phyloP scores from a whole-genome alignment of 2,888 invertebrate genomes.

The Microplitis manilae region DNA sequence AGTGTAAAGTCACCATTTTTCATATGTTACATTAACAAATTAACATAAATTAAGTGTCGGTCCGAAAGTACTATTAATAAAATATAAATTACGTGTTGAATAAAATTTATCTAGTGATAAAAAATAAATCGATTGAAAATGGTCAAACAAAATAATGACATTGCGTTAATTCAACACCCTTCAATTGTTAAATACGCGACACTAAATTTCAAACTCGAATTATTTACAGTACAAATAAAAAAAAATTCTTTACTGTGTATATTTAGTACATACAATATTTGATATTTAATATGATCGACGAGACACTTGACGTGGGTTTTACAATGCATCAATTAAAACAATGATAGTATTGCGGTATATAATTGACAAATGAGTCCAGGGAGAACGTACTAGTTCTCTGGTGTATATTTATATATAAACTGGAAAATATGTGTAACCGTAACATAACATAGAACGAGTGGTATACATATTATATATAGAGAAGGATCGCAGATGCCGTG shows the following conservation, averaged over 20 bases:
- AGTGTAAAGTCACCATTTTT: too few species aligned
- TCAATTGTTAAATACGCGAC: too few species aligned
- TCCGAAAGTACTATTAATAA: too few species aligned
- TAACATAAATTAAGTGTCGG: too few species aligned
- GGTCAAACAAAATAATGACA: too few species aligned
- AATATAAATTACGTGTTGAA: too few species aligned
- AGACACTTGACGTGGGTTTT: conserved; percentile 4
- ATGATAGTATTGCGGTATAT: conserved; percentile 30
- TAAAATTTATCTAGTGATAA: too few species aligned
- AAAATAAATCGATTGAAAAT: too few species aligned
- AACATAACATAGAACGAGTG: background rate
- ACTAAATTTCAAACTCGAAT: too few species aligned
- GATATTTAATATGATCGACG: background rate
- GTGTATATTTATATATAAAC: conserved; percentile 23
- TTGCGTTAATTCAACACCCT: too few species aligned
- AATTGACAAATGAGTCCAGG: conserved; percentile 39
- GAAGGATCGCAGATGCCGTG: conserved; percentile 22
- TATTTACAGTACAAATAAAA: too few species aligned
- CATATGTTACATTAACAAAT: too few species aligned
- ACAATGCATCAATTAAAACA: conserved; percentile 38
- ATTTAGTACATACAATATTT: background rate
- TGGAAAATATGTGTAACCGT: conserved; percentile 19
- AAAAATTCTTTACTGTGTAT: background rate
- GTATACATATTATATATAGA: background rate
- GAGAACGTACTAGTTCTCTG: conserved; percentile 35